These are phyloP conservation scores for Manis pentadactyla DNA, from an alignment of 2,797 vertebrate species.

Conservation along the genomic window DNA sequence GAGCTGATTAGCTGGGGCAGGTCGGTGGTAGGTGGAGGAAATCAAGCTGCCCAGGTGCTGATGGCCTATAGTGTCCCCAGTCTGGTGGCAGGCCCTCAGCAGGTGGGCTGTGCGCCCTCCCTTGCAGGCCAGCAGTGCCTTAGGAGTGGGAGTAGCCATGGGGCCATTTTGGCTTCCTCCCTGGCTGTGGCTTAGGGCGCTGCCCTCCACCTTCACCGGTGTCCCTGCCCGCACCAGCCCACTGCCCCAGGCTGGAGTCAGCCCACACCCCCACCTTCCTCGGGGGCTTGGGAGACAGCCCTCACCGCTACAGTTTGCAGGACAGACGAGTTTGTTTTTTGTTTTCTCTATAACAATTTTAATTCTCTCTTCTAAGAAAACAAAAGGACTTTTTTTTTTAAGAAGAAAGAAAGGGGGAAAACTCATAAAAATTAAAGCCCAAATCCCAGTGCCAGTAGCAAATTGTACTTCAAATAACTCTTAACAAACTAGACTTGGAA, in stretches of 20 bases:
- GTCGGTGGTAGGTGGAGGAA: accelerated
- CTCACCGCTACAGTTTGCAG: not conserved
- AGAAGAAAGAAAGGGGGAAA: not conserved
- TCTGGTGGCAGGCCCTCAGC: accelerated
- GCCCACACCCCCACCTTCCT: not conserved
- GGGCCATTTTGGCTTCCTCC: not conserved
- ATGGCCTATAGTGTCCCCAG: accelerated
- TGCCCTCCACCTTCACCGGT: not conserved
- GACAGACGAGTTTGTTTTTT: not conserved
- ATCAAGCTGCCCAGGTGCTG: accelerated
- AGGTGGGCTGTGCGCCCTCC: not conserved
- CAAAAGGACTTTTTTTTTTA: slow-evolving; percentile 20
- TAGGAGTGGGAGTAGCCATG: accelerated
- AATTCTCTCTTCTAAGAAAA: slow-evolving; percentile 67
- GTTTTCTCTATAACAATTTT: slow-evolving; percentile 66
- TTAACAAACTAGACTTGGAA: not conserved
- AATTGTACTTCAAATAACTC: not conserved
- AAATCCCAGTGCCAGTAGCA: not conserved
- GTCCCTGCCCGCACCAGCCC: not conserved
- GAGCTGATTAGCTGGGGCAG: not conserved
- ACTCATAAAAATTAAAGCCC: slow-evolving; percentile 44
- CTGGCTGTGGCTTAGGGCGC: not conserved
- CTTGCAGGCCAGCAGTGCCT: not conserved
- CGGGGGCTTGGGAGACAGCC: not conserved
- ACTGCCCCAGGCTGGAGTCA: not conserved